phyloP scores from a whole-genome alignment of 1,140 invertebrate genomes.

The Doryteuthis pealeii region DNA sequence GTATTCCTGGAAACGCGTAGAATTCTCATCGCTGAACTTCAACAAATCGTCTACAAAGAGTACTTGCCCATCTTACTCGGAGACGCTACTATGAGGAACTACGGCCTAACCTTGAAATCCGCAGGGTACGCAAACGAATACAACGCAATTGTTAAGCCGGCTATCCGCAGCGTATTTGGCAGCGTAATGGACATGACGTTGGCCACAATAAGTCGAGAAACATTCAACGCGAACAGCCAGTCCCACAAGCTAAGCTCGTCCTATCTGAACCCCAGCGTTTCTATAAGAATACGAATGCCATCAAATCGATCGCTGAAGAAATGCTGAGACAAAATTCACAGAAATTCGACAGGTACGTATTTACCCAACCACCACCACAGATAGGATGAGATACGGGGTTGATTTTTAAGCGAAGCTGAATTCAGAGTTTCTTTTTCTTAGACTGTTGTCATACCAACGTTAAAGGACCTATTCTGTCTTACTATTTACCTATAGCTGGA shows the following conservation, averaged over 20 bases:
- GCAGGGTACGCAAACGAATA: not conserved
- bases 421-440: too few relatives aligned
- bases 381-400: too few relatives aligned
- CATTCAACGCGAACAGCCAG: not conserved
- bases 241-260: not conserved
- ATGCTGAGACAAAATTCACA: not conserved
- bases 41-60: conserved; percentile 84
- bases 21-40: conserved; percentile 85
- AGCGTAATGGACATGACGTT: not conserved
- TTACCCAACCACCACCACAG: too few relatives aligned
- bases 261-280: not conserved
- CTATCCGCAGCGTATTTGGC: not conserved
- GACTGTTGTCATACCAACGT: too few relatives aligned
- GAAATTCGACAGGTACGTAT: not conserved
- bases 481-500: too few relatives aligned
- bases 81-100: conserved; percentile 58
- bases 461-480: too few relatives aligned
- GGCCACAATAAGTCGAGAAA: not conserved
- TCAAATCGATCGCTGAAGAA: not conserved
- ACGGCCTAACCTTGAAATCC: conserved; percentile 16
- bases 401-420: too few relatives aligned
- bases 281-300: not conserved
- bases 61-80: conserved; percentile 82
- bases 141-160: not conserved
- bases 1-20: conserved; percentile 67